Evolutionary conservation across 2,797 vertebrate species (phyloP), one percentile per base, ranked within the genome.

Genomic region (Cirrhinus mrigala): DNA sequence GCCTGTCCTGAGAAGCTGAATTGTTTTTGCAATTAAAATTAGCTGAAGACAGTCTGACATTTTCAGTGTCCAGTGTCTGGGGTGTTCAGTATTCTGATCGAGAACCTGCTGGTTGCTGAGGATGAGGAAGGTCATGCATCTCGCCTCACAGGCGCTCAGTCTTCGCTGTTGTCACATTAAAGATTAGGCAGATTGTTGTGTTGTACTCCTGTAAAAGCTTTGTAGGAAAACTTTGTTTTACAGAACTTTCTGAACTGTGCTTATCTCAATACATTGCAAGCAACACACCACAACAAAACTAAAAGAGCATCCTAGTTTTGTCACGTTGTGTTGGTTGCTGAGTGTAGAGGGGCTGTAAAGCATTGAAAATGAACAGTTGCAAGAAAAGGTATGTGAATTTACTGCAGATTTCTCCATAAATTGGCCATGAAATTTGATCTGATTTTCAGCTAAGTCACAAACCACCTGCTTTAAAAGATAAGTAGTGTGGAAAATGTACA

Each of bases 1-100:
- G 64, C 79, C 60, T 69, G 46, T 40, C 77, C 15, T 0, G 48
- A 24, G 12, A 54, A 54, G 48, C 66, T n/a, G 27, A 10, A 56
- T 54, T 69, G 50, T 69, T 70, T 81, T 81, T 69, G 66, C 64
- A 70, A 81, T 81, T 81, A 70, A 81, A 81, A 54, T 81, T 54
- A 81, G 79, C 79, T 22, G 56, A 70, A 81, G 79, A 56, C 12
- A 81, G 50, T 70, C 50, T 81, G 79, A 56, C 79, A 71, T 81
- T 81, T 81, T 71, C 33, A 29, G 60, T 50, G 44, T 60, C 54
- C 75, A 50, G 60, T 71, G 66, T 81, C 64, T 56, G 20, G 20
- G 50, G 79, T 71, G n/a, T 44, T 81, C 27, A 81, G 66, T 70
- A 70, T 70, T 81, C 64, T 52, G 66, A 22, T n/a, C 18, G 10